Evolutionary conservation across 1,140 invertebrate species (phyloP), one percentile per base, ranked within the genome.

Genomic region (Littorina saxatilis): DNA sequence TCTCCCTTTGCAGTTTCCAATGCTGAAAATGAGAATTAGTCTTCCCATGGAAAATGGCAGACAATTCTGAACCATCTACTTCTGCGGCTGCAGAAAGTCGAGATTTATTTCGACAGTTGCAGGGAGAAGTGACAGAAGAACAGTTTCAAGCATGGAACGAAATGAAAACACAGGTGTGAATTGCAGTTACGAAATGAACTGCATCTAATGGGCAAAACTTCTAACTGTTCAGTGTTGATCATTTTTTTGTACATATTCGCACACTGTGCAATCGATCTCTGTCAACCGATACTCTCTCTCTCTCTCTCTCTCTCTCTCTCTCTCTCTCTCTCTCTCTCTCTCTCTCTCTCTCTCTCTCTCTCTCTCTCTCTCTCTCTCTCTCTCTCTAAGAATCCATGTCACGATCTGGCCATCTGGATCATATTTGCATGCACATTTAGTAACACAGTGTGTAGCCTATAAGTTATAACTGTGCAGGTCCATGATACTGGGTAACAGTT

Each of bases 331-430:
- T 43, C 5, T 72, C 29, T 72, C 29, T 17, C 4, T 17, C 11
- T 72, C 11, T 72, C 29, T 72, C 29, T 72, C 68, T 32, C 68
- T 72, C 29, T 72, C 29, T 72, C 29, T 72, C 68, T 43, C 68
- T 72, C 29, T 72, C 29, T 32, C 68, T 72, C 68, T 17, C 29
- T 17, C 68, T 72, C 68, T 32, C 29, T 37, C 23, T 72, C 15
- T 72, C n/a, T n/a, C n/a, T n/a, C n/a, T n/a, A n/a, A n/a, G n/a
- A n/a, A n/a, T n/a, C n/a, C n/a, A n/a, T n/a, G 11, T 72, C 68
- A 4, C 39, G 27, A 5, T 32, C 29, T 72, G n/a, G 27, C 68
- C 35, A 23, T 72, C 68, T 72, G n/a, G 27, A 23, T 72, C 68
- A 29, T 32, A 29, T 32, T 72, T 32, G 27, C 68, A 29, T 32